Evolutionary conservation across 2,888 invertebrate genomes (phyloP), one percentile per base, ranked within the genome.

Genomic region (Nemoura dubitans): DNA sequence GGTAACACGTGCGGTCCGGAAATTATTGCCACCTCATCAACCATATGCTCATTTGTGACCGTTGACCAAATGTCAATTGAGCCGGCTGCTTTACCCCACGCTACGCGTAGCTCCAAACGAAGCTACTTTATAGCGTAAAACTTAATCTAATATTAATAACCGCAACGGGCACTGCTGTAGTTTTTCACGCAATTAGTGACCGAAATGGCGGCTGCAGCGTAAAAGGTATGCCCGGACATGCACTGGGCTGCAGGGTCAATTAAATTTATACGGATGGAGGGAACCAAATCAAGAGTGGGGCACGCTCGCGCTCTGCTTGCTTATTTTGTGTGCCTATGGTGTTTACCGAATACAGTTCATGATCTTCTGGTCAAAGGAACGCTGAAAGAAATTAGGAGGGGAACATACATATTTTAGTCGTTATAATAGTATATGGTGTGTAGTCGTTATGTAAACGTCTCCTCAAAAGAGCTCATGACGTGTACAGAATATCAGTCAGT

Each of bases 61-160:
- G 59, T 59, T 59, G 59, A 59, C 36, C 36, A 59, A 21, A 10
- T 36, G 36, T 36, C 36, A 36, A 36, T 6, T 36, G 36, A 36
- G n/a, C n/a, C n/a, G n/a, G n/a, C n/a, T n/a, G n/a, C n/a, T n/a
- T n/a, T n/a, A n/a, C n/a, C n/a, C n/a, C 36, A 6, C 36, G 36
- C 36, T 21, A 21, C 36, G 36, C 10, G 59, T 21, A 7, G 21
- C 59, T 3, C 36, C 36, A 59, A 21, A 59, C 14, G 21, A 59
- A 59, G 59, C 59, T 59, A 59, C 59, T 14, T 59, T 16, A 36
- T 36, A 59, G 59, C 59, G 16, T 21, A 59, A 21, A 59, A 59
- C 59, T 59, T 59, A 59, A 59, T 59, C 59, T 7, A 59, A 59
- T 59, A 59, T 59, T 59, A 59, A 59, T 59, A 59, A 59, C 36